phyloP scores from a whole-genome alignment of 1,140 invertebrate genomes.

The Aethina tumida region DNA sequence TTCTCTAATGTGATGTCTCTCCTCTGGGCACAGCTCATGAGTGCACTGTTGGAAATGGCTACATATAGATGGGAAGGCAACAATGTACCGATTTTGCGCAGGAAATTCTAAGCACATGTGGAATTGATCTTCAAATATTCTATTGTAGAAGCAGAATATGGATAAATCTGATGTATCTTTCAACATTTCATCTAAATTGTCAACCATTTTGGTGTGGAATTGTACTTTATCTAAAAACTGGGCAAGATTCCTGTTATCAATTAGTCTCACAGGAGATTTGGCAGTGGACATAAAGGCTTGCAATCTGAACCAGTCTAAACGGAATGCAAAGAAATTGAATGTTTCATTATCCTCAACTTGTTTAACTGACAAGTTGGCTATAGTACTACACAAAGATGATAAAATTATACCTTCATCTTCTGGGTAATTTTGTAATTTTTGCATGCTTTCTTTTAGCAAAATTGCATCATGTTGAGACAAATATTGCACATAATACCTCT shows the following conservation, averaged over 20 bases:
- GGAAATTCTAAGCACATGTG: slow-evolving; percentile 98
- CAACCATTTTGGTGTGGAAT: slow-evolving; percentile 98
- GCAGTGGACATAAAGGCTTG: slow-evolving; percentile 88
- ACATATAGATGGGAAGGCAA: slow-evolving; percentile 96
- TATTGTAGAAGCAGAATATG: slow-evolving; percentile 94
- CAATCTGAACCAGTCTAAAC: slow-evolving; percentile 91
- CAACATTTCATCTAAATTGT: slow-evolving; percentile 94
- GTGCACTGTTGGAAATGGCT: slow-evolving; percentile 96
- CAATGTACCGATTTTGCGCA: slow-evolving; percentile 93
- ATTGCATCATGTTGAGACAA: slow-evolving; percentile 92
- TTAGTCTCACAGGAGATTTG: slow-evolving; percentile 71
- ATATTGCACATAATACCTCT: slow-evolving; percentile 97
- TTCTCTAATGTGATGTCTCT: slow-evolving; percentile 92
- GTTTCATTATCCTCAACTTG: slow-evolving; percentile 95
- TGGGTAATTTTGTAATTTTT: slow-evolving; percentile 72
- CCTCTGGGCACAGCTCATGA: slow-evolving; percentile 97
- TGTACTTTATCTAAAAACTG: slow-evolving; percentile 90
- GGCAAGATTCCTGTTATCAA: slow-evolving; percentile 81
- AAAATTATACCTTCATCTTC: slow-evolving; percentile 94
- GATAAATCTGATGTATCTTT: slow-evolving; percentile 95
- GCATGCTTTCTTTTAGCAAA: slow-evolving; percentile 83
- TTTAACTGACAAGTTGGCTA: slow-evolving; percentile 80
- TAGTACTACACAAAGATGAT: slow-evolving; percentile 84
- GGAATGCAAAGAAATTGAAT: slow-evolving; percentile 90
- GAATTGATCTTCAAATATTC: slow-evolving; percentile 96